Evolutionary conservation across 2,113 vertebrate species (phyloP), one percentile per base, ranked within the genome.

Genomic region (Onychorhynchus coronatus): DNA sequence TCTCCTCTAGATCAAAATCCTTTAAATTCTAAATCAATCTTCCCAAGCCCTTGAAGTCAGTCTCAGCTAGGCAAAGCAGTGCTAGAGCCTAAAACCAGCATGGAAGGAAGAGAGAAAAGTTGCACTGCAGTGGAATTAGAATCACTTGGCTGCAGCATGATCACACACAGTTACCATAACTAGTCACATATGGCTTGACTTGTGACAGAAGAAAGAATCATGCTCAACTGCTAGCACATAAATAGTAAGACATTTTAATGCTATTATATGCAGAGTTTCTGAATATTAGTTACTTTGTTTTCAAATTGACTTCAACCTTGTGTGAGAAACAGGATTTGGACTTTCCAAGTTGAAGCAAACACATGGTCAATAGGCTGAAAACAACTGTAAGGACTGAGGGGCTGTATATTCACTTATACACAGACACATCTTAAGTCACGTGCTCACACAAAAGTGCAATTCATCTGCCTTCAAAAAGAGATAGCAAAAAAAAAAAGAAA

Each of bases 1-100:
- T 71, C 20, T 84, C 58, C 53, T 77, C 76, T 76, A 76, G 75
- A 85, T 94, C 79, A 93, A 93, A 95, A 94, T 42, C 59, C 61
- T 71, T 91, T 46, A 53, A 92, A 88, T 85, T 79, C 31, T 55
- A 62, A 66, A 79, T 55, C 31, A 61, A 35, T 77, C 31, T 73
- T 88, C 42, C 46, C 37, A 50, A 70, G 33, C 3, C 50, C 53
- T 77, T 58, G 46, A 55, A 86, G 63, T 47, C 72, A 74, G 55
- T 30, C 63, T 86, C 25, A 91, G 44, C 42, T 23, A 87, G 8
- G 27, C 27, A 76, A 55, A 80, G 42, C n/a, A 74, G 27, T 23
- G 20, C 37, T 73, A 15, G 41, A 85, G n/a, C 23, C 75, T 73
- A 66, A 93, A 91, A 62, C 16, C 33, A 85, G 12, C 9, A n/a